These are phyloP conservation scores for Ophioderma brevispina DNA, from an alignment of 35 echinoderm and acorn worm species.

Conservation along the genomic window DNA sequence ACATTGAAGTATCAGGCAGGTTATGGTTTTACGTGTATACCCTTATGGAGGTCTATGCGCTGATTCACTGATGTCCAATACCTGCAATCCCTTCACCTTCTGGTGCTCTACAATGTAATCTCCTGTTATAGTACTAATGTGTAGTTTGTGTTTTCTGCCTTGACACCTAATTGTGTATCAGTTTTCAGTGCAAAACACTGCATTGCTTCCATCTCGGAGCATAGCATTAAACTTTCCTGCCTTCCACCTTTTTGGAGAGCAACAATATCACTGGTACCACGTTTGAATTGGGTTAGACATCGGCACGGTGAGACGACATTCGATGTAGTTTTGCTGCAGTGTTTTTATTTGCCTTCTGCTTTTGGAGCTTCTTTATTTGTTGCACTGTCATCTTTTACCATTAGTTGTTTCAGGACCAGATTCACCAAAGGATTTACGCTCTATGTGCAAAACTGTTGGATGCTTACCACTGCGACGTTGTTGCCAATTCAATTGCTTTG, in stretches of 20 bases:
- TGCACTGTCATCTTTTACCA: neutral
- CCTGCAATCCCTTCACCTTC: neutral
- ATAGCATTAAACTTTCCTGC: no score
- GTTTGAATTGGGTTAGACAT: neutral
- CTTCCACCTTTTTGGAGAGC: neutral
- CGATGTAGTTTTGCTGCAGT: no score
- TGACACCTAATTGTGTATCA: no score
- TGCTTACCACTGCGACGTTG: neutral
- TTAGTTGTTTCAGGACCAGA: no score
- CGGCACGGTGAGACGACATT: neutral
- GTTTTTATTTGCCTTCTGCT: neutral
- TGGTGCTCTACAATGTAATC: no score
- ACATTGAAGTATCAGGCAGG: neutral
- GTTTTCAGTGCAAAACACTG: no score
- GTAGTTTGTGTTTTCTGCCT: no score
- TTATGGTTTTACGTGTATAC: neutral
- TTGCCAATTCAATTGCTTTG: neutral
- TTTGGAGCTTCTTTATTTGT: neutral
- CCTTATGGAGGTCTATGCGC: neutral
- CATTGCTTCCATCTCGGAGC: no score
- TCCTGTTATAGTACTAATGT: no score
- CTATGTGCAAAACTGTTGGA: neutral
- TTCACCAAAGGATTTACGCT: neutral
- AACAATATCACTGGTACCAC: neutral
- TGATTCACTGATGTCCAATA: neutral